Conservation (phyloP, 2,888 invertebrate species). For the Sarcophaga variegata region DNA sequence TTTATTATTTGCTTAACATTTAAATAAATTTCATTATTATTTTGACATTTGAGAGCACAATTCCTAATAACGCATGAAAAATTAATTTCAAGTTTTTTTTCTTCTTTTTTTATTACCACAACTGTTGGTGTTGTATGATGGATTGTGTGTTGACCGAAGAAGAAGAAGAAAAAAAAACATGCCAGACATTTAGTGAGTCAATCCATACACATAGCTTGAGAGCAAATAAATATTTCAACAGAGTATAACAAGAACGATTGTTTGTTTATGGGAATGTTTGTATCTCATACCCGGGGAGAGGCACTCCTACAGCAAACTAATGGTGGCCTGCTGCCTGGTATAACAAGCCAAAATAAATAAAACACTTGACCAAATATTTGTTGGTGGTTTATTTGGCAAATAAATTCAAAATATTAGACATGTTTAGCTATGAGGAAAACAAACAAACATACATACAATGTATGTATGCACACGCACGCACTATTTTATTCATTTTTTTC, state of each 20-base stretch:
- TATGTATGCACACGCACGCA: conserved; percentile 11
- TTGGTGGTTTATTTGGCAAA: conserved; percentile 61
- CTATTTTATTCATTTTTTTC: neutral
- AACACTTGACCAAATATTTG: conserved; percentile 56
- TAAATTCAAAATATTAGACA: conserved; percentile 20
- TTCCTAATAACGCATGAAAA: neutral
- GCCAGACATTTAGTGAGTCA: too few relatives aligned
- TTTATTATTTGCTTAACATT: conserved; percentile 49
- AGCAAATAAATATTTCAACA: too few relatives aligned
- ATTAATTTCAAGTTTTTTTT: neutral
- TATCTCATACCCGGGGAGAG: too few relatives aligned
- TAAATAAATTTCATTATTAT: conserved; percentile 28
- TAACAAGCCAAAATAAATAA: conserved; percentile 26
- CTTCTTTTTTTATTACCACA: too few relatives aligned
- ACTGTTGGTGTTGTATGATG: too few relatives aligned
- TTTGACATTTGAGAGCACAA: conserved; percentile 40
- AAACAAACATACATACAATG: conserved; percentile 9
- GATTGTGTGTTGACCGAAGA: too few relatives aligned
- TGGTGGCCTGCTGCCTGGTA: conserved; percentile 15
- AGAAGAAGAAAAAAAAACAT: too few relatives aligned
- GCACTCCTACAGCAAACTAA: too few relatives aligned
- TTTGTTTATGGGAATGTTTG: too few relatives aligned
- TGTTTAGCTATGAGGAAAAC: neutral
- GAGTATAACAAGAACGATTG: too few relatives aligned
- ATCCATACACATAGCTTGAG: too few relatives aligned